A percentile compares a stretch with the other conserved stretches of the same genome.
These are phyloP conservation scores for Naja naja DNA, from an alignment of 2,113 vertebrate species.

Conservation along the genomic window DNA sequence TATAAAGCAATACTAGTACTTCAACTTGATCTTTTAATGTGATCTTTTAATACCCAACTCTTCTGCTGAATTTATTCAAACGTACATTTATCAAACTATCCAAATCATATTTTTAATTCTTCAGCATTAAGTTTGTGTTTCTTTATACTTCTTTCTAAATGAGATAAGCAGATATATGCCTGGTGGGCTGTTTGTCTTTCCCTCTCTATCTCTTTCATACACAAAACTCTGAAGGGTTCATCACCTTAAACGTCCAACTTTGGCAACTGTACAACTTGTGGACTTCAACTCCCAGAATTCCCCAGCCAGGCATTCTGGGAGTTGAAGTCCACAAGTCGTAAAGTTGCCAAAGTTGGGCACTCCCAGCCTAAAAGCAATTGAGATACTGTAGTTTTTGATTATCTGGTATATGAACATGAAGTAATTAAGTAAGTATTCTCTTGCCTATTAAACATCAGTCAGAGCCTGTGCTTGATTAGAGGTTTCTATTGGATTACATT, in stretches of 20 bases:
- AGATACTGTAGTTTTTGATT: conserved; percentile 11
- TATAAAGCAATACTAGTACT: background rate
- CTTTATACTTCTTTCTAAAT: background rate
- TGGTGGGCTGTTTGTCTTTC: background rate
- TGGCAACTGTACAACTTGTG: background rate
- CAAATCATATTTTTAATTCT: background rate
- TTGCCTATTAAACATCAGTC: conserved; percentile 50
- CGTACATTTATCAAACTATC: background rate
- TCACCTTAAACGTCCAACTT: background rate
- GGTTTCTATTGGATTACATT: conserved; percentile 54
- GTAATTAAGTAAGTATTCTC: conserved; percentile 38
- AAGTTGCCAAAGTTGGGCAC: background rate
- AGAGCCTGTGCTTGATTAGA: conserved; percentile 35
- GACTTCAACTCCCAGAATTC: background rate
- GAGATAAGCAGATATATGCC: background rate
- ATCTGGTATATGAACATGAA: conserved; percentile 15
- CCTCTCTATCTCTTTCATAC: background rate
- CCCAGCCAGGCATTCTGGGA: background rate
- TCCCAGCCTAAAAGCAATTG: background rate
- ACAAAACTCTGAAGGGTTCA: background rate
- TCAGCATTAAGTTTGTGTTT: background rate
- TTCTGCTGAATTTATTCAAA: background rate
- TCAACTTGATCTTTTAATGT: background rate
- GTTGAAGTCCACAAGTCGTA: background rate
- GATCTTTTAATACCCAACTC: background rate